Evolutionary conservation across 2,888 invertebrate species (phyloP).

Genomic region (Nysson spinosus): DNA sequence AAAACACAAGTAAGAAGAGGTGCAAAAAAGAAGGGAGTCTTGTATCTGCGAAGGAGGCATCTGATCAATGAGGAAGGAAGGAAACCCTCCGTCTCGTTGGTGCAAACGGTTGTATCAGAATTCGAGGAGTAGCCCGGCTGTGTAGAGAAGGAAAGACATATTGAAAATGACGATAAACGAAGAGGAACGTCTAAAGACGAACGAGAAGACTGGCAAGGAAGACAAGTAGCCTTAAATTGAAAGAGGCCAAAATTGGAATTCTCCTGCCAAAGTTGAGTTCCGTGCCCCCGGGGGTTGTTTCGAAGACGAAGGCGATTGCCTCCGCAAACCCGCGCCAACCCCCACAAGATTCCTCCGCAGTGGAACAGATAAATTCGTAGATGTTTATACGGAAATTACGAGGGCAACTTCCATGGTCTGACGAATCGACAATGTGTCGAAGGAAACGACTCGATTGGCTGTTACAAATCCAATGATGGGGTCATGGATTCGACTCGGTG

Average conservation of each 20-base stretch:
- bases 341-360: neutral
- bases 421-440: neutral
- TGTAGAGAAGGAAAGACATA: constrained; percentile 20
- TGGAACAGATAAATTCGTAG: constrained; percentile 56
- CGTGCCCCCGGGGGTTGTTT: constrained; percentile 52
- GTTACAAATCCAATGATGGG: constrained; percentile 56
- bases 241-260: constrained; percentile 73
- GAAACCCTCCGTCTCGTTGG: neutral
- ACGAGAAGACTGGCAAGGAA: constrained; percentile 54
- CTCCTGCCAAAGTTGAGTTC: constrained; percentile 67
- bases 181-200: constrained; percentile 31
- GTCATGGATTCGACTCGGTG: constrained; percentile 19
- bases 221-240: constrained; percentile 73
- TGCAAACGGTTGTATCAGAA: constrained; percentile 36
- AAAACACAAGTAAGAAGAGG: neutral
- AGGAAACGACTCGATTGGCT: constrained; percentile 41
- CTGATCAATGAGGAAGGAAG: constrained; percentile 40
- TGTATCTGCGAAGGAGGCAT: constrained; percentile 21
- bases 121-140: constrained; percentile 9
- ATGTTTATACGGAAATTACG: constrained; percentile 67
- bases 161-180: constrained; percentile 29
- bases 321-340: constrained; percentile 15
- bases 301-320: constrained; percentile 53
- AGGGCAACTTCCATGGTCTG: constrained; percentile 33
- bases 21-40: constrained; percentile 1